Percentiles rank a stretch among this genome's conserved stretches.
These are phyloP conservation scores for Corydoras sp. DNA, from an alignment of 2,113 vertebrate genomes.

Conservation along the genomic window DNA sequence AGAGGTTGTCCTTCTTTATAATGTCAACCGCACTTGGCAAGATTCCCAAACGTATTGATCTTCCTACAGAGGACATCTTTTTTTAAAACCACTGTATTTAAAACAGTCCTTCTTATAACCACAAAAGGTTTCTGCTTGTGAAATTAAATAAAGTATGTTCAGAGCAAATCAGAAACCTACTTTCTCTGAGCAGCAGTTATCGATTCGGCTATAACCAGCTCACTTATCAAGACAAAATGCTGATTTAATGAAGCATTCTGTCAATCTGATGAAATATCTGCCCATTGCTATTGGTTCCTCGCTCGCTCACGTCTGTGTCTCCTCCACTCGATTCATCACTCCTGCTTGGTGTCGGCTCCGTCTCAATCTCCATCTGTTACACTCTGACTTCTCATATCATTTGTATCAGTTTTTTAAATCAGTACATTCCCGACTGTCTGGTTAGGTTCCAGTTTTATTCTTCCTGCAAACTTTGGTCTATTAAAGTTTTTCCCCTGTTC, in stretches of 20 bases:
- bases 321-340: slow-evolving; percentile 5
- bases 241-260: slow-evolving; percentile 38
- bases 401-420: no score
- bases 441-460: no score
- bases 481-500: neutral
- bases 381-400: neutral
- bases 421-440: no score
- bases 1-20: no score
- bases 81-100: no score
- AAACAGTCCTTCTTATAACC: no score
- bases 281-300: slow-evolving; percentile 2
- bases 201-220: neutral
- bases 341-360: neutral
- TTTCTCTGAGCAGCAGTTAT: neutral
- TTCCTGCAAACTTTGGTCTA: slow-evolving; percentile 15
- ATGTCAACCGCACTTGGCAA: no score
- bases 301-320: neutral
- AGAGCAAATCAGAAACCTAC: neutral
- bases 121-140: neutral
- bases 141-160: neutral
- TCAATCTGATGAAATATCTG: slow-evolving; percentile 34
- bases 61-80: no score
- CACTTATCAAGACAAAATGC: slow-evolving; percentile 38
- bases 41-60: no score
- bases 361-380: slow-evolving; percentile 5